Evolutionary conservation across 2,113 vertebrate species (phyloP).

Genomic region (Tapirus terrestris): DNA sequence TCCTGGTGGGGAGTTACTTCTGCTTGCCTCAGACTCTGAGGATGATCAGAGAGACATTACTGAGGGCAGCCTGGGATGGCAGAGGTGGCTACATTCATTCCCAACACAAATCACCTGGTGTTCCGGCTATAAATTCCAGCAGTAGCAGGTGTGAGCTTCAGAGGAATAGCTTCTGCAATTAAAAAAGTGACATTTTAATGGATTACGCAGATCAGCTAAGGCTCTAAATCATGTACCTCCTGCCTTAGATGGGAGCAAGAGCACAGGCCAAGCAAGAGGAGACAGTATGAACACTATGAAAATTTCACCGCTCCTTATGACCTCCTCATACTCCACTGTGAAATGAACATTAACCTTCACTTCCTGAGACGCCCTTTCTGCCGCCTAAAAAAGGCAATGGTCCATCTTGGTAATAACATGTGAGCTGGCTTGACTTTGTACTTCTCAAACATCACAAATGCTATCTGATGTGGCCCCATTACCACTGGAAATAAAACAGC

Average conservation of each 20-base stretch:
- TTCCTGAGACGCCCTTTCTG: constrained; percentile 43
- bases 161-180: constrained; percentile 71
- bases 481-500: neutral
- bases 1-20: neutral
- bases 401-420: constrained; percentile 38
- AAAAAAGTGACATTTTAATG: constrained; percentile 79
- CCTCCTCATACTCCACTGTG: constrained; percentile 55
- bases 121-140: constrained; percentile 64
- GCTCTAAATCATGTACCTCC: constrained; percentile 77
- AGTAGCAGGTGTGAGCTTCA: constrained; percentile 56
- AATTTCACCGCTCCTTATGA: constrained; percentile 53
- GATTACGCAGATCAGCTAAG: constrained; percentile 68
- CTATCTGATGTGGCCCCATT: neutral
- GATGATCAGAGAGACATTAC: neutral
- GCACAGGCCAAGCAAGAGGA: constrained; percentile 48
- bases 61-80: constrained; percentile 12
- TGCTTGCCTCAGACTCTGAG: neutral
- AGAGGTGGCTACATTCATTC: constrained; percentile 36
- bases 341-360: constrained; percentile 76
- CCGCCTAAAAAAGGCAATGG: constrained; percentile 29
- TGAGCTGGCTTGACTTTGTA: constrained; percentile 47
- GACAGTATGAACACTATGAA: constrained; percentile 44
- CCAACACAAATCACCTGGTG: constrained; percentile 64
- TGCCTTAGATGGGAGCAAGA: constrained; percentile 24
- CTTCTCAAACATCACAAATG: constrained; percentile 41